These are phyloP conservation scores for Pantala flavescens DNA, from an alignment of 1,140 invertebrate species.

Conservation along the genomic window DNA sequence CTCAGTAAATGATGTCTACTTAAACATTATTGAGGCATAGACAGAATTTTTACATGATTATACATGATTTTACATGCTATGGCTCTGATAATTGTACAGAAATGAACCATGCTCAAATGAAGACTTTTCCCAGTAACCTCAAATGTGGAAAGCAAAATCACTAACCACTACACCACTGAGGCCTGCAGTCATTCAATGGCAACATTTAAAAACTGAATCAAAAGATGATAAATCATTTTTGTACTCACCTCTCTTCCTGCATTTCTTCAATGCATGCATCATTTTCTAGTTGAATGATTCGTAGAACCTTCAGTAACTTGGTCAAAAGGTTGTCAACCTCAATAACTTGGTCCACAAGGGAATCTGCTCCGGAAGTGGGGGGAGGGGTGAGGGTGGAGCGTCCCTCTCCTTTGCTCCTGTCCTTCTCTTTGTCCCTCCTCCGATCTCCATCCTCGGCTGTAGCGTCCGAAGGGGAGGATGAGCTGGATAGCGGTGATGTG, in stretches of 20 bases:
- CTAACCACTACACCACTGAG: too few relatives aligned
- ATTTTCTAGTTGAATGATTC: conserved; percentile 56
- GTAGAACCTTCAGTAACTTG: conserved; percentile 58
- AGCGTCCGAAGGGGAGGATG: background rate
- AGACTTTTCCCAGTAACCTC: too few relatives aligned
- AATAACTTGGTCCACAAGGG: conserved; percentile 60
- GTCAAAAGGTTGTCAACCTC: conserved; percentile 63
- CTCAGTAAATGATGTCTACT: too few relatives aligned
- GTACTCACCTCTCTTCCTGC: conserved; percentile 21
- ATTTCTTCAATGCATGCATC: conserved; percentile 38
- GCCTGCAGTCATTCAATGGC: too few relatives aligned
- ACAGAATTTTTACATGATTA: too few relatives aligned
- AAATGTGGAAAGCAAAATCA: too few relatives aligned
- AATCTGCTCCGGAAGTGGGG: conserved; percentile 31
- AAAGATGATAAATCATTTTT: background rate
- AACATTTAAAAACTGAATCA: too few relatives aligned
- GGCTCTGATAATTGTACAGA: too few relatives aligned
- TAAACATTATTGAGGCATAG: too few relatives aligned
- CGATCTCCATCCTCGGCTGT: background rate
- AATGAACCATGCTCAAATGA: too few relatives aligned
- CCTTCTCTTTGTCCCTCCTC: conserved; percentile 23
- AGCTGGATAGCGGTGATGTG: background rate
- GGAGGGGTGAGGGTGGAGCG: conserved; percentile 29
- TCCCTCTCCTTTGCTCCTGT: conserved; percentile 31
- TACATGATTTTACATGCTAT: too few relatives aligned